Conservation (phyloP, 2,888 invertebrate species). For the Brachyptera putata region DNA sequence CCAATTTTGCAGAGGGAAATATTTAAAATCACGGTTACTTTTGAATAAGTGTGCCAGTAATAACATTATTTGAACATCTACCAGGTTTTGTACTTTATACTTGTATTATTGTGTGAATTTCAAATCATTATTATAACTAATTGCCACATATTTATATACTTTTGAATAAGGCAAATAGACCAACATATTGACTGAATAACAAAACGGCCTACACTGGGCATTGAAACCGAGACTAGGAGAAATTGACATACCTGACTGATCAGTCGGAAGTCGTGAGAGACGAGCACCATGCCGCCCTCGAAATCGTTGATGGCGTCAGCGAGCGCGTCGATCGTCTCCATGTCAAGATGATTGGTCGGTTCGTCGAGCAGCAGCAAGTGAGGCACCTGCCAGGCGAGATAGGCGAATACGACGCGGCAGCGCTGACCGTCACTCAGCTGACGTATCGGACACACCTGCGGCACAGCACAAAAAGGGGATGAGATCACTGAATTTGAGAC, state of each 20-base stretch:
- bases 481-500: not conserved
- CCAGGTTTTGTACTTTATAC: too few relatives aligned
- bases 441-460: constrained; percentile 83
- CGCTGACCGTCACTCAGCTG: constrained; percentile 97
- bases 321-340: constrained; percentile 94
- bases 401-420: constrained; percentile 97
- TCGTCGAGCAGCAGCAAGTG: constrained; percentile 78
- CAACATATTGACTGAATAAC: too few relatives aligned
- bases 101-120: too few relatives aligned
- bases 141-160: too few relatives aligned
- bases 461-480: not conserved
- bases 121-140: too few relatives aligned
- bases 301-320: constrained; percentile 93
- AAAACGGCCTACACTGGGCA: too few relatives aligned
- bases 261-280: constrained; percentile 99
- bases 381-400: constrained; percentile 96
- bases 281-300: constrained; percentile 97
- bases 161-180: too few relatives aligned
- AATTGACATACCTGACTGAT: constrained; percentile 87
- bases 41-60: too few relatives aligned
- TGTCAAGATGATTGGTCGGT: constrained; percentile 94
- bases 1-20: too few relatives aligned
- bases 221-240: too few relatives aligned
- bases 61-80: too few relatives aligned
- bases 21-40: too few relatives aligned